Conservation (phyloP, 1,140 invertebrate genomes). For the Anastrepha obliqua region DNA sequence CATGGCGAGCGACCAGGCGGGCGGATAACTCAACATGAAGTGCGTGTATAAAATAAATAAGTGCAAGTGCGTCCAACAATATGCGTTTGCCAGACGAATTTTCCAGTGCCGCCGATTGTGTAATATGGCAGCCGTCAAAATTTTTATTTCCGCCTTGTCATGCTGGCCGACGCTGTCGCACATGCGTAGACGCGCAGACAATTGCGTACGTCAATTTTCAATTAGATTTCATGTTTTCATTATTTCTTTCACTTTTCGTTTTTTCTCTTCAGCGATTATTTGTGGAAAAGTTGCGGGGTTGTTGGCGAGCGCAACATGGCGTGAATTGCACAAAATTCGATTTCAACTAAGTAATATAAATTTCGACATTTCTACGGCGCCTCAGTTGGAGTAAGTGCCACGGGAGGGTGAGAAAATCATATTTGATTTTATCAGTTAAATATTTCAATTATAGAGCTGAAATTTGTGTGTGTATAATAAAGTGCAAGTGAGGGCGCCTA, state of each 20-base stretch:
- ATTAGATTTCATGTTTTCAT: slow-evolving; percentile 34
- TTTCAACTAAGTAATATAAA: neutral
- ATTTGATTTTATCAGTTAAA: too few species aligned
- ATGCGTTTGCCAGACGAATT: neutral
- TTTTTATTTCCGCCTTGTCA: slow-evolving; percentile 45
- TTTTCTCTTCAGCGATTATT: neutral
- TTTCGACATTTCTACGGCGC: neutral
- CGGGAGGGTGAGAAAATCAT: neutral
- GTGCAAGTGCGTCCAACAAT: neutral
- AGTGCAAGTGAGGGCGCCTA: too few species aligned
- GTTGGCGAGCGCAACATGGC: neutral
- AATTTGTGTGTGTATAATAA: too few species aligned
- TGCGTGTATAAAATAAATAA: neutral
- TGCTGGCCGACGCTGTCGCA: neutral
- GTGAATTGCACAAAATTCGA: neutral
- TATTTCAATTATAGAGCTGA: too few species aligned
- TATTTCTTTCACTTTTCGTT: neutral
- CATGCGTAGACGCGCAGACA: neutral
- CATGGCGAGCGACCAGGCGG: neutral
- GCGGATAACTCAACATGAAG: neutral
- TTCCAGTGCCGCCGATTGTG: slow-evolving; percentile 2
- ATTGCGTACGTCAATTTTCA: slow-evolving; percentile 37
- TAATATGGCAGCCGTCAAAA: neutral
- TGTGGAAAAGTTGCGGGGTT: neutral
- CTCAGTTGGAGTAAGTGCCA: neutral